Base-by-base conservation (phyloP, 1,140 invertebrate species). In the Drosophila sp. region DNA sequence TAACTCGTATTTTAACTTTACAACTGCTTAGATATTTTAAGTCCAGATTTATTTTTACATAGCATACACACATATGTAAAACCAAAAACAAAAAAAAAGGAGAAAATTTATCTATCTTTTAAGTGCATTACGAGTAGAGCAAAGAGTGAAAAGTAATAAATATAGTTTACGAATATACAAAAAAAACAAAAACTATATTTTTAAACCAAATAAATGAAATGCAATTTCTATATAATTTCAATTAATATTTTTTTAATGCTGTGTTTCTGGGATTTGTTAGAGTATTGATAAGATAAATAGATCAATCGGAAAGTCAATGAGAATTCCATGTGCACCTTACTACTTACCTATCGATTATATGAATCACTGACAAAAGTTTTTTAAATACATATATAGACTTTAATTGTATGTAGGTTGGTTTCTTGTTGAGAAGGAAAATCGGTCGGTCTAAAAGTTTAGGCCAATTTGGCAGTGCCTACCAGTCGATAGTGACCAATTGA, bases 171-270 rank as follows among this genome's bases (percentile, higher is more conserved):
- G 29, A 6, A 29, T 30, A 50, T 86, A 68, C 81, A 85, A 71
- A 86, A 82, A 72, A 72, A 72, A n/a, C n/a, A 35, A 17, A 57
- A 23, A 60, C 40, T 44, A 83, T 89, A 87, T 89, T 75, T 84
- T 89, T 70, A 82, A 87, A 89, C 84, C 84, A 89, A 89, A 89
- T 89, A 89, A 84, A 89, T 44, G 84, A 89, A 89, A 89, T 89
- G 3, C 29, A 89, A 89, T 89, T 89, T 89, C 84, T 71, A 66
- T 35, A 78, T 50, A 50, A 50, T 27, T 50, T 27, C 23, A 50
- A 27, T 8, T 7, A 2, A 23, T 50, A 7, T 47, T 25, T 47
- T 3, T 8, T 25, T 25, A 47, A 27, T 50, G 8, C 25, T 27
- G 44, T 27, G 44, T 25, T 17, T 1, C 23, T 50, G 23, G 11